Base-by-base conservation (phyloP, 2,888 invertebrate species). In the Volucella zonaria region DNA sequence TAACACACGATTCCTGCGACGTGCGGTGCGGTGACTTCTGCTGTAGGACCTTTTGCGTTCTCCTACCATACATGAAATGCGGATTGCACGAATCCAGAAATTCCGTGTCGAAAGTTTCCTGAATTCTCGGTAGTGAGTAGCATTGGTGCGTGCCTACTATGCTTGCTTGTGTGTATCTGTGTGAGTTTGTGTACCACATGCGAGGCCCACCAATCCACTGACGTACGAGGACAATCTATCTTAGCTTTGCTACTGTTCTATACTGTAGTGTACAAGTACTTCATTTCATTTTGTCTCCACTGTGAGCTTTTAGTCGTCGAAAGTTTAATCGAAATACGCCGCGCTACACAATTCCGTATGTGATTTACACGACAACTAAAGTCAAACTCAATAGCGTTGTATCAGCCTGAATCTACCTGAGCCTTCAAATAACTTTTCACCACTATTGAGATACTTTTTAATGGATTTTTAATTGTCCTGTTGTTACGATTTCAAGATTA, bases 31-130 rank as follows among this genome's bases (percentile, higher is more conserved):
- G 80, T 80, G 71, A 76, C 85, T 85, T 67, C 81, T 81, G 81
- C n/a, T 77, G 85, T 85, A 85, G 85, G 85, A 86, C 86, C 86
- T 82, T 82, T 80, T 86, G 73, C 82, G 86, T 86, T 82, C 86
- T 86, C 82, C 86, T 81, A 86, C 86, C 82, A 82, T 86, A 82
- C 86, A 86, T 86, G 82, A 86, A 86, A 82, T 86, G 82, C 74
- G 82, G 66, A 86, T 86, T 77, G 86, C 86, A 86, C 68, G 75
- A 81, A 85, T 76, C 81, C 85, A 76, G 76, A 80, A 85, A 85
- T 81, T 81, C 81, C 81, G 85, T 85, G 85, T 81, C 85, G 85
- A 85, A 85, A 85, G 85, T 85, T 85, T 85, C 81, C 81, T 85
- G 81, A 85, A 81, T 77, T 59, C 86, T 77, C 77, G 52, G 77